phyloP scores from a whole-genome alignment of 2,888 invertebrate species.

The Heliothis peltigera region DNA sequence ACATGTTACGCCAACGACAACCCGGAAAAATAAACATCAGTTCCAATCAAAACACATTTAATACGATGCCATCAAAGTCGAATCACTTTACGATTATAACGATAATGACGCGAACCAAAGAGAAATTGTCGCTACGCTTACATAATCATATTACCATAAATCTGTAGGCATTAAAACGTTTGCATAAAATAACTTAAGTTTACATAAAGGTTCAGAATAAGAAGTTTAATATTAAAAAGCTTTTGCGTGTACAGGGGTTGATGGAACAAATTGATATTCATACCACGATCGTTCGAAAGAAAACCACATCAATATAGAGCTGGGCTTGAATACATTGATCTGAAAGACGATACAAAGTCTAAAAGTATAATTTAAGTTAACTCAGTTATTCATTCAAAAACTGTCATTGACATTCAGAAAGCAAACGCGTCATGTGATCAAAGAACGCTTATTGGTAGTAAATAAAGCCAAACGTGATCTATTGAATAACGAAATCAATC shows the following conservation, averaged over 20 bases:
- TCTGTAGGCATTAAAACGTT: slow-evolving; percentile 32
- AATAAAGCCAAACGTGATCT: slow-evolving; percentile 27
- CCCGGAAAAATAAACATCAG: slow-evolving; percentile 26
- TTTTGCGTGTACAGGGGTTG: slow-evolving; percentile 6
- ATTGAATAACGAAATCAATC: slow-evolving; percentile 44
- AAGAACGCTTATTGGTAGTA: slow-evolving; percentile 16
- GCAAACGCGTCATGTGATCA: slow-evolving; percentile 26
- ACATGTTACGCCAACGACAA: slow-evolving; percentile 5
- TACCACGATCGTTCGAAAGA: slow-evolving; percentile 40
- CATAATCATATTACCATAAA: slow-evolving; percentile 42
- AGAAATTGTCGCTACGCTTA: slow-evolving; percentile 38
- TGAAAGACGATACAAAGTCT: slow-evolving; percentile 15
- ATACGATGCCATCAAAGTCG: slow-evolving; percentile 36
- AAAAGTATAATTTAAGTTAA: slow-evolving; percentile 21
- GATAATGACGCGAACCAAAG: slow-evolving; percentile 26
- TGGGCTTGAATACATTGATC: slow-evolving; percentile 28
- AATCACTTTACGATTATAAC: slow-evolving; percentile 28
- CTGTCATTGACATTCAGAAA: slow-evolving; percentile 14
- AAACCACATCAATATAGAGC: slow-evolving; percentile 41
- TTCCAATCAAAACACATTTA: slow-evolving; percentile 28
- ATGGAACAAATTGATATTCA: slow-evolving; percentile 42
- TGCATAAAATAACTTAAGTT: slow-evolving; percentile 39
- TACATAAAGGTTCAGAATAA: slow-evolving; percentile 9
- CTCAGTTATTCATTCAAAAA: slow-evolving; percentile 15
- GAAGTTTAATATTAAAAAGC: slow-evolving; percentile 36